Conservation (phyloP, 1,140 invertebrate genomes). For the Calliopsis andreniformis region DNA sequence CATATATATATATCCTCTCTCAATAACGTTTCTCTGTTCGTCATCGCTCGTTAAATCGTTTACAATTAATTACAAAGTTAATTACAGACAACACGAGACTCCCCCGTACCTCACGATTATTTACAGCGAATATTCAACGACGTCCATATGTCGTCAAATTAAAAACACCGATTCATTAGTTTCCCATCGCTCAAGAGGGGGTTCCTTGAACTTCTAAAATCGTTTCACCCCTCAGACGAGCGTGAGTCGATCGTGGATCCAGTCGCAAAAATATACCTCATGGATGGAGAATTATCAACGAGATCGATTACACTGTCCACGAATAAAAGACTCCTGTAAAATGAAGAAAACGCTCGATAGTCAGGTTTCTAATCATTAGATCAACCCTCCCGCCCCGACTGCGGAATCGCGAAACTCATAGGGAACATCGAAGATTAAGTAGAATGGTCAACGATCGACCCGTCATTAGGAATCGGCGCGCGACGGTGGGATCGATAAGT, state of each 20-base stretch:
- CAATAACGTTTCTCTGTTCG: constrained; percentile 18
- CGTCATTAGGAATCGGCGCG: constrained; percentile 6
- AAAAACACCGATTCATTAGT: constrained; percentile 20
- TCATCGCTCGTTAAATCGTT: constrained; percentile 33
- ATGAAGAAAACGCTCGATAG: no score
- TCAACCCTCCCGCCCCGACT: no score
- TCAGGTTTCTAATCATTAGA: no score
- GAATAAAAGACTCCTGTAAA: no score
- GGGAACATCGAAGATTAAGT: no score
- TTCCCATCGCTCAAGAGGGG: not conserved
- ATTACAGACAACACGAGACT: constrained; percentile 52
- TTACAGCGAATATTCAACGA: constrained; percentile 38
- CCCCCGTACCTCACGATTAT: constrained; percentile 39
- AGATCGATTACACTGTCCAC: no score
- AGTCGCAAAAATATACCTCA: no score
- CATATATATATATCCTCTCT: constrained; percentile 53
- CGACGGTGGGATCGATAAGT: constrained; percentile 35
- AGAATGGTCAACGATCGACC: not conserved
- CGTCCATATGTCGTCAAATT: not conserved
- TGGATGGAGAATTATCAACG: no score
- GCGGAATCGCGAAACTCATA: no score
- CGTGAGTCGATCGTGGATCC: not conserved
- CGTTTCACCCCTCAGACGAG: not conserved
- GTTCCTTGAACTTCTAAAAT: not conserved
- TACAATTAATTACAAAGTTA: constrained; percentile 63